Evolutionary conservation across 2,888 invertebrate genomes (phyloP).

Genomic region (Acrobasis consociella): DNA sequence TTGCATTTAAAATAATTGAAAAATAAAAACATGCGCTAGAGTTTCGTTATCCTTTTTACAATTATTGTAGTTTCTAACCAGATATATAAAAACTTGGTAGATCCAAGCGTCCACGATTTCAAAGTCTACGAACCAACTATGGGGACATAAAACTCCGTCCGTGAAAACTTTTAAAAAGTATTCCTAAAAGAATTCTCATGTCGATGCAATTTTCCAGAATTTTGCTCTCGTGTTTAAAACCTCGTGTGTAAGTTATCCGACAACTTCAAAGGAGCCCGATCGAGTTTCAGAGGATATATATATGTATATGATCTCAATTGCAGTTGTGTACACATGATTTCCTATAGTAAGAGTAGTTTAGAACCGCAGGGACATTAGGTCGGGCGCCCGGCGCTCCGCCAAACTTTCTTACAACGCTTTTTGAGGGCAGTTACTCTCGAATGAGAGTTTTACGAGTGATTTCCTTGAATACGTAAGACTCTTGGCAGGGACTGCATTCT

Average conservation of each 20-base stretch:
- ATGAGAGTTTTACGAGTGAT: conserved; percentile 62
- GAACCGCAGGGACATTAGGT: conserved; percentile 25
- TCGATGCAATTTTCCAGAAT: conserved; percentile 49
- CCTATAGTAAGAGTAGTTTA: conserved; percentile 11
- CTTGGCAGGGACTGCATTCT: conserved; percentile 23
- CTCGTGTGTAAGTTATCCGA: conserved; percentile 21
- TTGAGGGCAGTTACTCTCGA: conserved; percentile 57
- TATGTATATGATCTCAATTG: conserved; percentile 9
- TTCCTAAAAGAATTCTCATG: conserved; percentile 53
- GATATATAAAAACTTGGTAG: neutral
- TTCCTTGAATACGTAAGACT: conserved; percentile 49
- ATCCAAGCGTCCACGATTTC: neutral
- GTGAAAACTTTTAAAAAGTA: conserved; percentile 66
- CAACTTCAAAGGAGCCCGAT: conserved; percentile 31
- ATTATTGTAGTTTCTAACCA: too few species aligned
- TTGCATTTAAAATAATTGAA: too few species aligned
- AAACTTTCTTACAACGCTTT: conserved; percentile 60
- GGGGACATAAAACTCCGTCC: conserved; percentile 58
- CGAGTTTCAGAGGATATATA: conserved; percentile 8
- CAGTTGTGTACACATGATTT: conserved; percentile 8
- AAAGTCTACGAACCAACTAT: conserved; percentile 34
- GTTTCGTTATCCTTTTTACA: too few species aligned
- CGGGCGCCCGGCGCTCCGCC: conserved; percentile 41
- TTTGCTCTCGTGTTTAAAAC: conserved; percentile 40
- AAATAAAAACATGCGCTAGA: too few species aligned